Conservation (phyloP, 2,888 invertebrate species). For the Graphium colonna region DNA sequence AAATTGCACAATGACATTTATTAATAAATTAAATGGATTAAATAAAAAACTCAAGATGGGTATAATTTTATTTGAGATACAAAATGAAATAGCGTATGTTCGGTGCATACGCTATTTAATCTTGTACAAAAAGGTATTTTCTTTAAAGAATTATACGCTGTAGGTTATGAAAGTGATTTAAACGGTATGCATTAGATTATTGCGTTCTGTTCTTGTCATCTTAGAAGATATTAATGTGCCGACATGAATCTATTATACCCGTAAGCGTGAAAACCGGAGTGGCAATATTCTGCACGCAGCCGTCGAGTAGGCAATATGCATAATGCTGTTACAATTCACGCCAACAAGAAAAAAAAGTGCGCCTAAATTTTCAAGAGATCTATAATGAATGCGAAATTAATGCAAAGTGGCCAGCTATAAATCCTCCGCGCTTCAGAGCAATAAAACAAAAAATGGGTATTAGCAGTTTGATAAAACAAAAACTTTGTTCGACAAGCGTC, state of each 20-base stretch:
- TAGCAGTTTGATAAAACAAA: conserved; percentile 74
- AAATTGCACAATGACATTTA: too few species aligned
- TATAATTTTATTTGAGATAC: too few species aligned
- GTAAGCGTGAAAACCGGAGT: conserved; percentile 4
- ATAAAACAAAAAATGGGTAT: conserved; percentile 76
- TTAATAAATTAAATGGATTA: too few species aligned
- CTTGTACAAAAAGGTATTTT: too few species aligned
- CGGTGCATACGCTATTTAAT: too few species aligned
- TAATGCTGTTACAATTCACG: conserved; percentile 50
- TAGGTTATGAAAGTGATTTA: neutral
- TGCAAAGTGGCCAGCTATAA: conserved; percentile 72
- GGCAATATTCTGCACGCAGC: conserved; percentile 35
- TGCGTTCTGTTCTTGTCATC: conserved; percentile 27
- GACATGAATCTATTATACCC: conserved; percentile 15
- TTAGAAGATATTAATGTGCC: conserved; percentile 11
- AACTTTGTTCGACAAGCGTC: conserved; percentile 70
- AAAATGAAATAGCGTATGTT: too few species aligned
- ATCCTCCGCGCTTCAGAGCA: conserved; percentile 66
- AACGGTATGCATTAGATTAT: conserved; percentile 20
- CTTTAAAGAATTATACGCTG: too few species aligned
- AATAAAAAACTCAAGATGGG: too few species aligned
- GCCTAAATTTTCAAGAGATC: conserved; percentile 58
- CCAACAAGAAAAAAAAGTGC: conserved; percentile 54
- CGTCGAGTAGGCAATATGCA: conserved; percentile 34
- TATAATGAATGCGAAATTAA: conserved; percentile 75